Evolutionary conservation across 1,140 invertebrate genomes (phyloP), one percentile per base, ranked within the genome.

Genomic region (Drosophila ficusphila): DNA sequence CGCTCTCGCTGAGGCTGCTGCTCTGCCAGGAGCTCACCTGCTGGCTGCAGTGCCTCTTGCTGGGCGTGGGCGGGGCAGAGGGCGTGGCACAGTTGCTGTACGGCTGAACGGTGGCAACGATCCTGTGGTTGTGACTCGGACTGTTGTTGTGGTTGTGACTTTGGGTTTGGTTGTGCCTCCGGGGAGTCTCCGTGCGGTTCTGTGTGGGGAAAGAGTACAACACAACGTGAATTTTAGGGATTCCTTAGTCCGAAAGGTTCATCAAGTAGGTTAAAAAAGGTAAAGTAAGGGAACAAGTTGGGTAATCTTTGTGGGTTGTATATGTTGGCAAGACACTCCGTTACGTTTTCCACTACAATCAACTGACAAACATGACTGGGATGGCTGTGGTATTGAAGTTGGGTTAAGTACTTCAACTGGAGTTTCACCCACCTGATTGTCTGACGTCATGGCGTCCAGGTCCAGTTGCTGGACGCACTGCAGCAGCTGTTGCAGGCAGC

Each of bases 1-100:
- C 94, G 72, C 94, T 94, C 72, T 95, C 94, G 83, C 94, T 94
- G 16, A 95, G 83, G 52, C 92, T 91, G 38, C 78, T 89, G 18
- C 60, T 90, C 27, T 88, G 81, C 90, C 90, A 91, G 34, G 74
- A 54, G 46, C 64, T 71, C 14, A 38, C 39, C 39, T 64, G 64
- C 39, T 64, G 64, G 42, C 19, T 71, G 54, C 14, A 48, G 46
- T 51, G 57, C 29, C 78, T 74, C 38, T 83, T 83, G 25, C 47
- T 79, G 18, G 79, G 79, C 38, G 79, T 83, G 33, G 79, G 62
- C 3, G 79, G 79, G 4, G 60, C 42, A 29, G 70, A 79, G 65
- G 88, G 78, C 42, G 79, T 75, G 19, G 78, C 54, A 76, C 89
- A 78, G 33, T 83, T 91, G 21, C 54, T 91, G 16, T 91, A 91